Evolutionary conservation across 1,140 invertebrate genomes (phyloP), one percentile per base, ranked within the genome.

Genomic region (Mamestra configurata): DNA sequence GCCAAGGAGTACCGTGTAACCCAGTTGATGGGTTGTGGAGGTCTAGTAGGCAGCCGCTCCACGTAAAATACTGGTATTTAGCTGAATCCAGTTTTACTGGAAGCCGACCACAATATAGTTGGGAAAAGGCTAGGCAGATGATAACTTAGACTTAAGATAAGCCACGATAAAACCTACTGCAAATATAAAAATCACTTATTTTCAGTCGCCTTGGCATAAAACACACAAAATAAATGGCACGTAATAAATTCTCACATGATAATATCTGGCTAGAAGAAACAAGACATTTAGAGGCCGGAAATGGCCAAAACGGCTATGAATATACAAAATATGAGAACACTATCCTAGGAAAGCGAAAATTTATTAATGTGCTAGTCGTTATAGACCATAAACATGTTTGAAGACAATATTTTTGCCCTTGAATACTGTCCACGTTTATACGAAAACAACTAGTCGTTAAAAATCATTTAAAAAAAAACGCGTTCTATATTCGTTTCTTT

Each of bases 201-300:
- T 20, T 53, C 49, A 18, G 18, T 20, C 15, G 15, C n/a, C 27
- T 59, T 61, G 27, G 27, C 57, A 35, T 35, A n/a, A 35, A 35
- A 35, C 27, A 35, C 24, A 31, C 55, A 15, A 4, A 0, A 59
- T 5, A 51, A 51, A 18, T 53, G n/a, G 8, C 57, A 11, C 5
- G 10, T 59, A 11, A 66, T 66, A 66, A 43, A 66, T 66, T 43
- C 37, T 11, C 61, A 43, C 61, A 43, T 11, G n/a, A 66, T 40
- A 20, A 43, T 40, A 66, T 43, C 35, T 40, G 7, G 61, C 37
- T 3, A 13, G 22, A 20, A 18, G 18, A 40, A 20, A 22, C n/a
- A 18, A 37, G 15, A 10, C 59, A 40, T 40, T 13, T n/a, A 4
- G 24, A 4, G 22, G 4, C 31, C 31, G 31, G 18, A 37, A 64